Base-by-base conservation (phyloP, 30 jellyfish, hydroid and myxozoan species). In the Euphysa ruthae region DNA sequence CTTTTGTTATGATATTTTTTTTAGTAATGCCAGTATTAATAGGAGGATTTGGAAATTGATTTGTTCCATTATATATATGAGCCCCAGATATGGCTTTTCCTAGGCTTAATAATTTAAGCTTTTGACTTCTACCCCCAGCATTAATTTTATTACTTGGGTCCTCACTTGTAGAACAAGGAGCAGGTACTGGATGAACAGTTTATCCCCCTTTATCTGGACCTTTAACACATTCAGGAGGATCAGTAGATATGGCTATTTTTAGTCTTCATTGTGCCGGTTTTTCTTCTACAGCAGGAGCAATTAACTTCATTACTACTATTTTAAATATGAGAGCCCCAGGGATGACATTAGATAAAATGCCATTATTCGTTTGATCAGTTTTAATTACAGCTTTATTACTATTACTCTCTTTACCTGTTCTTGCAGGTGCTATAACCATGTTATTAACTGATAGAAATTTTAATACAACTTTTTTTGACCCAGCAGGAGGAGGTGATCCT, bases 401-500 rank as follows among this genome's bases (percentile, higher is more conserved):
- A 1, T 66, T 80, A 1, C 26, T 80, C 3, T 80, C 94, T 50
- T 46, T 80, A 14, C 94, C 94, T 1, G 94, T 80, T n/a, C 28
- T 80, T 10, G 94, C 94, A 0, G 91, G 94, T 4, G 94, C 94
- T 35, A 80, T 80, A 16, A 80, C 94, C 3, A 80, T 80, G 82
- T 32, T 80, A 33, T 63, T 80, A 61, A 80, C 94, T 18, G 94
- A 80, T 61, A 71, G 94, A 46, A 80, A 70, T 24, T 80, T 80
- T 30, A 80, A 80, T 63, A 80, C 83, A 23, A 20, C 94, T 30
- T 80, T 80, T 51, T 80, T 70, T 63, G 94, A 80, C 28, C 94
- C 94, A 33, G 94, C 94, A 20, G 94, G 94, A 6, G 94, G 94
- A 6, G 94, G 94, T 5, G 94, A 80, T 52, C 94, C 94, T 5